Base-by-base conservation (phyloP, 2,888 invertebrate genomes). In the Chironomus riparius region DNA sequence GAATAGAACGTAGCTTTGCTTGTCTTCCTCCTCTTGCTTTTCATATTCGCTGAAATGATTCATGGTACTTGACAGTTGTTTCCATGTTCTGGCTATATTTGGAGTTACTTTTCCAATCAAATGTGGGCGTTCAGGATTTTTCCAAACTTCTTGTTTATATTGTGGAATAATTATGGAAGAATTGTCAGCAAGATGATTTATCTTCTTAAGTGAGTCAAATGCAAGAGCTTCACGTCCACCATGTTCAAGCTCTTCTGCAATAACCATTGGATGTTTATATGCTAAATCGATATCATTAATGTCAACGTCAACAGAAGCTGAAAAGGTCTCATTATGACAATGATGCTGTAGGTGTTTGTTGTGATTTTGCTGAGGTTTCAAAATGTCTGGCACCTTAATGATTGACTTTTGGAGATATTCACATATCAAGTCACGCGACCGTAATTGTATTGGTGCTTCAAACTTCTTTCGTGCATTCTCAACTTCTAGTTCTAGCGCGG, bases 221-320 rank as follows among this genome's bases (percentile, higher is more conserved):
- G 76, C 68, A 28, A 69, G 6, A 4, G 47, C 22, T 18, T 77
- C 77, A 70, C 69, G 69, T 5, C 69, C 77, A 47, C 65, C 76
- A 47, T 77, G 70, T 12, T 38, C 21, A 47, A 83, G 81, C 78
- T 85, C 83, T 4, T 81, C 79, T 2, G 85, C 83, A 24, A 86
- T 81, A 80, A 84, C 83, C 48, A 81, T 82, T 2, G 85, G 83
- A 76, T 83, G 82, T 48, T 82, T 81, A 81, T 83, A 84, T 7
- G 82, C 82, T 28, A 82, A 80, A 6, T 80, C 79, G 18, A 80
- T 77, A 62, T 79, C 78, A 78, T 78, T 68, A 18, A n/a, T 50
- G 50, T 50, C 50, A 50, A 4, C 28, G 28, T 28, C 28, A 28
- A 10, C 56, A 18, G 56, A 56, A 18, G 56, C 18, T 18, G 56